Evolutionary conservation across 92 coral and sea anemone species (phyloP).

Genomic region (Zoanthus solanderi): DNA sequence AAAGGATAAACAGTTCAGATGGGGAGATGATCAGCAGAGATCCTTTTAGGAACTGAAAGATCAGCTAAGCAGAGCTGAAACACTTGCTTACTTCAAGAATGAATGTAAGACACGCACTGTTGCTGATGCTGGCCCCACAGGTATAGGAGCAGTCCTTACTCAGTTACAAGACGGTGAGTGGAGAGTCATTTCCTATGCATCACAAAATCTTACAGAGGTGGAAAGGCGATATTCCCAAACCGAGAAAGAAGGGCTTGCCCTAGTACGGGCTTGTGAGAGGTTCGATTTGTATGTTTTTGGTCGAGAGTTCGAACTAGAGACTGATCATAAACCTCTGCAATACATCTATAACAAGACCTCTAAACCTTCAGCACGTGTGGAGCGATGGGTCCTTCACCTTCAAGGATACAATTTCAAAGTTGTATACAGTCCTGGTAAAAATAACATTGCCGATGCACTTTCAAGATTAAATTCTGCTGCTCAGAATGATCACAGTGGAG

Average conservation of each 20-base stretch:
- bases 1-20: conserved; percentile 58
- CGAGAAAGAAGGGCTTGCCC: conserved; percentile 64
- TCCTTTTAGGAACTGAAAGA: conserved; percentile 65
- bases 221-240: conserved; percentile 57
- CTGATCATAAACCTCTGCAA: neutral
- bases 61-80: conserved; percentile 42
- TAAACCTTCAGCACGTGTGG: no score
- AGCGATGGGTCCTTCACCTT: no score
- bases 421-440: no score
- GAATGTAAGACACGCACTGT: conserved; percentile 56
- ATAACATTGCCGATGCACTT: no score
- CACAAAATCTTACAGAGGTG: conserved; percentile 61
- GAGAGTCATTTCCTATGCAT: conserved; percentile 62
- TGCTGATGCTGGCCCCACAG: conserved; percentile 67
- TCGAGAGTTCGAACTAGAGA: conserved; percentile 62
- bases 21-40: conserved; percentile 57
- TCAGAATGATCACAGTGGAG: no score
- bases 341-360: no score
- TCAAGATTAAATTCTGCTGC: no score
- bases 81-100: conserved; percentile 66
- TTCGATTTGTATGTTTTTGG: conserved; percentile 67
- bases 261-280: conserved; percentile 62
- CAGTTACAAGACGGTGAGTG: conserved; percentile 57
- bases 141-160: conserved; percentile 55
- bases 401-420: no score